These are phyloP conservation scores for Abrostola tripartita DNA, from an alignment of 2,888 invertebrate genomes.

Conservation along the genomic window DNA sequence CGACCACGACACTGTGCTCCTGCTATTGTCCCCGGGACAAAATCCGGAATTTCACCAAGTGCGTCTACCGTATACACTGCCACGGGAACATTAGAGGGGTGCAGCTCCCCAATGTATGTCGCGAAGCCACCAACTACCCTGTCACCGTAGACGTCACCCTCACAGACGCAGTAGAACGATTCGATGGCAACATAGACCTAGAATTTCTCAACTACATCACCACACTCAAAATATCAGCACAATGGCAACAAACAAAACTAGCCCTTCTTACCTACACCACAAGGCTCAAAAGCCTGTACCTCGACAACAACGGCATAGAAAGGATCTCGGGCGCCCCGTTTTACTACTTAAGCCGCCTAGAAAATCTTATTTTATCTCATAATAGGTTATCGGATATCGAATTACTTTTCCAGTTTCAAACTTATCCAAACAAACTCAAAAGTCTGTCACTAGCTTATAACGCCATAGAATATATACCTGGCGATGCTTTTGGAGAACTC, in stretches of 20 bases:
- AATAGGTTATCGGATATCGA: constrained; percentile 70
- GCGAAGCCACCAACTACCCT: constrained; percentile 71
- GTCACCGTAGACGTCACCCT: constrained; percentile 71
- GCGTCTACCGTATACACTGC: constrained; percentile 71
- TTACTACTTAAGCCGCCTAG: constrained; percentile 64
- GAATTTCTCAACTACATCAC: constrained; percentile 70
- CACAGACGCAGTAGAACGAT: constrained; percentile 64
- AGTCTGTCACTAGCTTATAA: constrained; percentile 72
- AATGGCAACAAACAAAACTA: constrained; percentile 67
- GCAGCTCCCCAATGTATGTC: constrained; percentile 67
- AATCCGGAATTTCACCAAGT: constrained; percentile 60
- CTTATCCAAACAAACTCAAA: constrained; percentile 66
- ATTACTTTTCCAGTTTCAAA: constrained; percentile 72
- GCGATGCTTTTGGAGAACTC: constrained; percentile 69
- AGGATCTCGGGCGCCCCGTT: constrained; percentile 68
- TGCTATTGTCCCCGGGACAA: constrained; percentile 67
- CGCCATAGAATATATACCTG: constrained; percentile 65
- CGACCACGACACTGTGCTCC: constrained; percentile 51
- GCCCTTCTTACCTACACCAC: constrained; percentile 70
- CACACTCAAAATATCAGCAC: constrained; percentile 65
- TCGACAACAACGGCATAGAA: constrained; percentile 67
- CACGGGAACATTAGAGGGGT: constrained; percentile 62
- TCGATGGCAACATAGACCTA: constrained; percentile 60
- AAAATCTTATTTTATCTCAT: constrained; percentile 71
- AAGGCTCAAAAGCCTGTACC: constrained; percentile 65